Base-by-base conservation (phyloP, 2,888 invertebrate genomes). In the Yponomeuta malinellus region DNA sequence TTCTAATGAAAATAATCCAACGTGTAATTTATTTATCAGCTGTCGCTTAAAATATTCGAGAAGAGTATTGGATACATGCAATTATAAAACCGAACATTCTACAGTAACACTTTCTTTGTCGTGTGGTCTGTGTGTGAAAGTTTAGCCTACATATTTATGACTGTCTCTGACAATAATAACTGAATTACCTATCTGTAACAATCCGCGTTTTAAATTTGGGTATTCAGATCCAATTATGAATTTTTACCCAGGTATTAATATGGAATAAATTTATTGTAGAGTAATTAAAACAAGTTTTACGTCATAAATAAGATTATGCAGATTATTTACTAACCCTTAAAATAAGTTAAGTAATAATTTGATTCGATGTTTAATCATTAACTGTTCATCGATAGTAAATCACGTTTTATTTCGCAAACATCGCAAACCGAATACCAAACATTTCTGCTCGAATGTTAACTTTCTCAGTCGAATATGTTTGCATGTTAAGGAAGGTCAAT, bases 401-500 rank as follows among this genome's bases (percentile, higher is more conserved):
- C 65, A 65, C 64, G 63, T 63, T 23, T 63, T 63, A 63, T 63
- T 63, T 63, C 15, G 23, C 23, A 63, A 29, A 29, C 12, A 29
- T 33, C n/a, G 29, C 29, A 33, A 31, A 31, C 31, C 9, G 31
- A 10, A 29, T 29, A 65, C 29, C 33, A 12, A 65, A 65, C 65
- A 15, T 59, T 31, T 65, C 43, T 65, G 12, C 31, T 31, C 23
- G 10, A 65, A 65, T 12, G 33, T 65, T 33, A 31, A 33, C 65
- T 31, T 29, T 31, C 65, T 65, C 33, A 65, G 5, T 65, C 65
- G 33, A 65, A 65, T 23, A 31, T 64, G 6, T 29, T 64, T 64
- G 64, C 29, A 23, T 64, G 64, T 65, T 12, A 59, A 59, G 52
- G 52, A 59, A 59, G 52, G 52, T 59, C 52, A 59, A 59, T 59